Conservation (phyloP, 2,113 vertebrate species). For the Rhabdornis inornatus region DNA sequence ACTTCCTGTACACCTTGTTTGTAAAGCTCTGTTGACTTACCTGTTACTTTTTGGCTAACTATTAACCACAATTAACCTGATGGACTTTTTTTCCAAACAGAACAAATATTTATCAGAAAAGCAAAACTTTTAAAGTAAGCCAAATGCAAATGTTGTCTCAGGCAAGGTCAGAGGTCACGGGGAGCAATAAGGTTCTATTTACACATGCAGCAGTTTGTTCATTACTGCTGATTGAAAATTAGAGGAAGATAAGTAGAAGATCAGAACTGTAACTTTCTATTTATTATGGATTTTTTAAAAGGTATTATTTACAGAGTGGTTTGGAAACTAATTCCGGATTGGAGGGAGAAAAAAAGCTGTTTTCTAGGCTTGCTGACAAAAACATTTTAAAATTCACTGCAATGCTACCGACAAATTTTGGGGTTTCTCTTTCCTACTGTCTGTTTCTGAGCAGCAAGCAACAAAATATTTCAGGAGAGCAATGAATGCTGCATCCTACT, state of each 20-base stretch:
- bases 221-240: neutral
- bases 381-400: neutral
- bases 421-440: neutral
- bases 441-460: neutral
- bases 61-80: conserved; percentile 50
- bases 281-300: neutral
- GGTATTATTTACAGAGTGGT: neutral
- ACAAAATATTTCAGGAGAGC: neutral
- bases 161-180: neutral
- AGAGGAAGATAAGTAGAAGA: neutral
- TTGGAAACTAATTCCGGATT: neutral
- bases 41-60: conserved; percentile 27
- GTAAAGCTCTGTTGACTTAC: conserved; percentile 29
- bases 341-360: neutral
- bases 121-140: conserved; percentile 1
- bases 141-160: conserved; percentile 49
- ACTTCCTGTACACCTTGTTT: neutral
- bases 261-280: neutral
- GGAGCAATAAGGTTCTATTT: neutral
- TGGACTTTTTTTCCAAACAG: neutral
- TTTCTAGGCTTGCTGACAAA: neutral
- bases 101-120: conserved; percentile 59
- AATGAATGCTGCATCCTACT: accelerated
- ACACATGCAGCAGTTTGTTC: neutral
- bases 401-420: neutral